These are phyloP conservation scores for Scaptomyza parva DNA, from an alignment of 2,888 invertebrate genomes.

Conservation along the genomic window DNA sequence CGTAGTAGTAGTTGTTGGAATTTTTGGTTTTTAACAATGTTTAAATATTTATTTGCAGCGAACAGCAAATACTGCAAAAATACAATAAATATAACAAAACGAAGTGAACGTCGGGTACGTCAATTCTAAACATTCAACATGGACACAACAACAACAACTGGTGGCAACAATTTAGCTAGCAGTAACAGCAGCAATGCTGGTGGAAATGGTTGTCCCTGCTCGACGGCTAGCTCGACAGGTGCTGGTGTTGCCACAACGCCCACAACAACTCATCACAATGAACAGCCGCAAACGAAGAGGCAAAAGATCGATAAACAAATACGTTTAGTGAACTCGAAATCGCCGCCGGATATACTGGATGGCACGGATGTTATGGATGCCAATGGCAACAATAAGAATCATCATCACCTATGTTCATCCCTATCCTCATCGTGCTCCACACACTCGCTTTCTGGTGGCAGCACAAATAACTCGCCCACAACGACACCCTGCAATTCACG, in stretches of 20 bases:
- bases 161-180: conserved; percentile 30
- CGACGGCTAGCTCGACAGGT: conserved; percentile 13
- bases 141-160: conserved; percentile 53
- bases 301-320: conserved; percentile 88
- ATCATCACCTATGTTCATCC: conserved; percentile 75
- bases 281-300: conserved; percentile 94
- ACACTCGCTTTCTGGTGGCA: conserved; percentile 74
- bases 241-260: conserved; percentile 21
- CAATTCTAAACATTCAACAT: conserved; percentile 49
- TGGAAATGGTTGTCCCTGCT: conserved; percentile 50
- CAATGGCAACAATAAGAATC: conserved; percentile 68
- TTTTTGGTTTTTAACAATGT: conserved; percentile 8
- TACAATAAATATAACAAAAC: conserved; percentile 10
- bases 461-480: conserved; percentile 75
- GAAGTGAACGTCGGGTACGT: conserved; percentile 72
- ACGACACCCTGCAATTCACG: conserved; percentile 80
- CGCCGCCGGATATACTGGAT: conserved; percentile 75
- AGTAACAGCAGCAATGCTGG: conserved; percentile 29
- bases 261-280: conserved; percentile 84
- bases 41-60: conserved; percentile 45
- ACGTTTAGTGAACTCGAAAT: conserved; percentile 50
- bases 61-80: conserved; percentile 1
- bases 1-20: conserved; percentile 1
- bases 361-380: conserved; percentile 55
- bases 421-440: conserved; percentile 80